Base-by-base conservation (phyloP, 2,113 vertebrate species). In the Phainopepla nitens region DNA sequence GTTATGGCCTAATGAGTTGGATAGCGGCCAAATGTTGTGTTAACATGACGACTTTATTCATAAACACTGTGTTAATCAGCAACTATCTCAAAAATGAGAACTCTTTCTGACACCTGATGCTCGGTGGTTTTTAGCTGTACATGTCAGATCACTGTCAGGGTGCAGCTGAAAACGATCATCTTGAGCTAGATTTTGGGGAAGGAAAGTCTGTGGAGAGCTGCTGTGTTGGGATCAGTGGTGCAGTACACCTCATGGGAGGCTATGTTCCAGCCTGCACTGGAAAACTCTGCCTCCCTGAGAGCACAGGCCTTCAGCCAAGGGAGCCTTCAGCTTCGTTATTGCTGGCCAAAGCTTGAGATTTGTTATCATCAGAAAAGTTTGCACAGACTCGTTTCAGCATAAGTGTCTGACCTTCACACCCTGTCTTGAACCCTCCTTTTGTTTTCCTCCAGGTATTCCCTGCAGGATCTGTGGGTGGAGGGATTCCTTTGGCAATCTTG, bases 251-350 rank as follows among this genome's bases (percentile, higher is more conserved):
- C 36, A 5, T 6, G 25, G 39, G 28, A 73, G 29, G 20, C 1
- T 5, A 1, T 10, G 15, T 19, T n/a, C n/a, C n/a, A 22, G 39
- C 42, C 42, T 44, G 54, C 27, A 9, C 21, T 70, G 60, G 28
- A 70, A 49, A 13, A 14, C 41, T 33, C 27, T 7, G 1, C 27
- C 39, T 51, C 24, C 17, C 33, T 4, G 5, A 53, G 50, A 76
- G 18, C 36, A 33, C 18, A 11, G 16, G 11, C 11, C 10, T 39
- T 71, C 66, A 66, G 57, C 25, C 36, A 36, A 36, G 15, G 5
- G n/a, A 6, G 4, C 44, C 44, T 50, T 58, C 82, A 15, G 6
- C 13, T 76, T 77, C 0, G 0, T 27, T 65, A 44, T 0, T 65
- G 24, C 41, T 44, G 68, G 8, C n/a, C 85, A 87, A 71, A 90